A percentile compares a stretch with the other conserved stretches of the same genome.
Conservation (phyloP, 2,888 invertebrate genomes). For the Hylaea fasciaria region DNA sequence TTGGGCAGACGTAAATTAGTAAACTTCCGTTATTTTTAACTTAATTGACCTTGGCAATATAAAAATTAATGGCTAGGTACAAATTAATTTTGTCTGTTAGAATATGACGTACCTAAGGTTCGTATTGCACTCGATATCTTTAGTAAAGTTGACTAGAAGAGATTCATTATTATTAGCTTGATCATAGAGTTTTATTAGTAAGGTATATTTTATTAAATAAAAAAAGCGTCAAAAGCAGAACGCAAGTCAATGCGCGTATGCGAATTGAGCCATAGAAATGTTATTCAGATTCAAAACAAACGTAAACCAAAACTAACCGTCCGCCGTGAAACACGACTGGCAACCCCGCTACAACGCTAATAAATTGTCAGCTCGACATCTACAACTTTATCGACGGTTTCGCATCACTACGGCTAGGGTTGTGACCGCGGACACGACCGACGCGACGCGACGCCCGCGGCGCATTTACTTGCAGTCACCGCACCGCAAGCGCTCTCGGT, state of each 20-base stretch:
- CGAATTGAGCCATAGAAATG: conserved; percentile 1
- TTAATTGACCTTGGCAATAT: not conserved
- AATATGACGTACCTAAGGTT: too few relatives aligned
- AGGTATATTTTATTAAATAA: too few relatives aligned
- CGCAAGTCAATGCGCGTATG: not conserved
- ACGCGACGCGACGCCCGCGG: not conserved
- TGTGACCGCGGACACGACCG: conserved; percentile 21
- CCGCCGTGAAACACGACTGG: conserved; percentile 41
- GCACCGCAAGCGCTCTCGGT: conserved; percentile 1
- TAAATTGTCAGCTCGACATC: conserved; percentile 47
- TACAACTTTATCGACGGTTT: conserved; percentile 55
- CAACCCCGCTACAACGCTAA: conserved; percentile 42
- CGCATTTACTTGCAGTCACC: too few relatives aligned
- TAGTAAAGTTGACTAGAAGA: too few relatives aligned
- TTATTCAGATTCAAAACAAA: conserved; percentile 2
- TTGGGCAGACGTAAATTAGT: conserved; percentile 3
- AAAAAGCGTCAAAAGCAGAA: too few relatives aligned
- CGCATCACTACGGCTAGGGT: conserved; percentile 51
- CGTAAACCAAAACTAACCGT: conserved; percentile 23
- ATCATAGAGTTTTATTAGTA: not conserved
- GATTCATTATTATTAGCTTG: too few relatives aligned
- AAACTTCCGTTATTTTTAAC: conserved; percentile 12
- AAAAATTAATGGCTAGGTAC: too few relatives aligned
- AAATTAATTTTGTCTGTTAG: too few relatives aligned
- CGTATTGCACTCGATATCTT: too few relatives aligned